Conservation (phyloP, 2,888 invertebrate species). For the Acanthosepion esculentum region DNA sequence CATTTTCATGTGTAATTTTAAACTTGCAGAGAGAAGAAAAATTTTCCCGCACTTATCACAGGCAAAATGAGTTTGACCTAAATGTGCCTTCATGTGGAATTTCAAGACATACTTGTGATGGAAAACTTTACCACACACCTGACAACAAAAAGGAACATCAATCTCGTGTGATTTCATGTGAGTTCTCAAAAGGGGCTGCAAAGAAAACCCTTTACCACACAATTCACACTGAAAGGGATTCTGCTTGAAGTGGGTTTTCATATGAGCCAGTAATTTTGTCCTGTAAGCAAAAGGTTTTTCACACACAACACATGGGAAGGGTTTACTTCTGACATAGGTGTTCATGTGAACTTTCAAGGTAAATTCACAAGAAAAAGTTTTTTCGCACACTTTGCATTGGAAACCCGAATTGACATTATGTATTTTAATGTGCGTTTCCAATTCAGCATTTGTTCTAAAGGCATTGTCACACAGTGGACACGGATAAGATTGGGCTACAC, state of each 20-base stretch:
- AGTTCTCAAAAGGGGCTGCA: background rate
- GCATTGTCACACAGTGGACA: background rate
- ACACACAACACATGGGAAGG: constrained; percentile 41
- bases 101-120: constrained; percentile 12
- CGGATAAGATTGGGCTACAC: background rate
- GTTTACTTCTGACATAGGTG: background rate
- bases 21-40: background rate
- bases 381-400: background rate
- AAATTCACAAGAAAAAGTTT: background rate
- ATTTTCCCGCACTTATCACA: background rate
- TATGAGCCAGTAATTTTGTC: background rate
- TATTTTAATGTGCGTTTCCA: constrained; percentile 34
- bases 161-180: background rate
- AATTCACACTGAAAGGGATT: constrained; percentile 12
- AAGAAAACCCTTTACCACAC: background rate
- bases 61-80: background rate
- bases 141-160: background rate
- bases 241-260: background rate
- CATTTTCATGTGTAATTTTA: constrained; percentile 10
- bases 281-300: constrained; percentile 43
- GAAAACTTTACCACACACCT: background rate
- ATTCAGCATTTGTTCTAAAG: background rate
- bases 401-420: background rate
- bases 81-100: background rate
- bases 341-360: constrained; percentile 35